Evolutionary conservation across 2,113 vertebrate genomes (phyloP).

Genomic region (Amazona vittata): DNA sequence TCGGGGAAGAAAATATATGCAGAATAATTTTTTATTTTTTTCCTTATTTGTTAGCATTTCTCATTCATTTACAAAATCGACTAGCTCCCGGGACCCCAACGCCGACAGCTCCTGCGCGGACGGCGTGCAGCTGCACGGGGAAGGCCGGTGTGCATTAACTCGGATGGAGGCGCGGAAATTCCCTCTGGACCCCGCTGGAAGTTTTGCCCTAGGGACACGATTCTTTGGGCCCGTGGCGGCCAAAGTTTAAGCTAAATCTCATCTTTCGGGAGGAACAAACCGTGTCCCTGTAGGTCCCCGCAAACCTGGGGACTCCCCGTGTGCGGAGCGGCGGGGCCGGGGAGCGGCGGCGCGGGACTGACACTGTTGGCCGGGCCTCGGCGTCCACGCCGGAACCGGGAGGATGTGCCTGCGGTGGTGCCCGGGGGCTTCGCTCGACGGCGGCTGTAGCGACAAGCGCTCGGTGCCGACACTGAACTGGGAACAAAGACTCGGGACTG

Average conservation of each 20-base stretch:
- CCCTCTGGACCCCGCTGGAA: background rate
- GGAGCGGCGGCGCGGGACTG: background rate
- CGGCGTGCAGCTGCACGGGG: background rate
- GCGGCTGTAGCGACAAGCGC: background rate
- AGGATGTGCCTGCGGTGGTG: background rate
- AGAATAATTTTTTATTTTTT: fast-evolving
- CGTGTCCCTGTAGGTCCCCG: background rate
- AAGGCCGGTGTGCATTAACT: fast-evolving
- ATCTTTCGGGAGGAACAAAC: fast-evolving
- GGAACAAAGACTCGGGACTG: background rate
- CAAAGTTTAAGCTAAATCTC: background rate
- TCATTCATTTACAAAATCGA: background rate
- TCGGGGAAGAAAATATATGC: background rate
- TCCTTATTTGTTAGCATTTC: background rate
- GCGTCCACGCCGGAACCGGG: background rate
- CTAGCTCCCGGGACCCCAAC: fast-evolving
- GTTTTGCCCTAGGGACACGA: too few relatives aligned
- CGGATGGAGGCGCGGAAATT: fast-evolving
- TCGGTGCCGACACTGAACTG: background rate
- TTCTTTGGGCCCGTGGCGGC: too few relatives aligned
- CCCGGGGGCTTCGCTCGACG: background rate
- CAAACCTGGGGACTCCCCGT: background rate
- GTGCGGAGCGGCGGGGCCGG: background rate
- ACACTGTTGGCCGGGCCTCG: background rate
- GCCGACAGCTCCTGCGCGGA: background rate